Base-by-base conservation (phyloP, 53 echinoderm and acorn worm species). In the Pentamera pediparva region DNA sequence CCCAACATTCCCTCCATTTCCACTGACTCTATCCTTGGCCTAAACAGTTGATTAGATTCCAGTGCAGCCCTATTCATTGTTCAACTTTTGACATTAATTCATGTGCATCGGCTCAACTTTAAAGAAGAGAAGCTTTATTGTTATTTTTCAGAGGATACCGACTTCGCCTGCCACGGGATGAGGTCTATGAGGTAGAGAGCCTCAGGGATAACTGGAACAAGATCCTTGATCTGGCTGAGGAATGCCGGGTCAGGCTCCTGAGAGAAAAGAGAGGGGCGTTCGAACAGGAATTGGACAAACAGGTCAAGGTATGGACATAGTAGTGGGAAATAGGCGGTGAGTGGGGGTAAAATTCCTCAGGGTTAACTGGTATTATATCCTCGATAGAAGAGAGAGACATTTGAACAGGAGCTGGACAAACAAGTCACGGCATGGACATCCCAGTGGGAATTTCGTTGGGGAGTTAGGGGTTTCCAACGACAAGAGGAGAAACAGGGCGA, bases 231-330 rank as follows among this genome's bases (percentile, higher is more conserved):
- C 82, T 95, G 24, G 91, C 96, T 8, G 96, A 95, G 80, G 70
- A 72, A 18, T 91, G 90, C 36, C 84, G 96, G 9, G 78, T 95
- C 62, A 87, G 80, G 35, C 70, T 95, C 52, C 82, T 95, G 32
- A 85, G 77, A 63, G 96, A 95, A 60, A 78, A 87, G 56, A 65
- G 96, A 51, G 88, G 87, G 41, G 96, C 96, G n/a, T 95, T 95
- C 80, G 96, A 95, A 56, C 96, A 95, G 63, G 96, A 95, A 70
- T 63, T 95, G 34, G 96, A 95, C 62, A 95, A 95, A 56, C 96
- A 95, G 76, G 90, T 90, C 69, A 95, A 95, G 90, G 96, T 95
- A 59, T 4, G 80, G 37, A 4, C 3, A 20, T n/a, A n/a, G n/a
- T n/a, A n/a, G n/a, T n/a, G n/a, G n/a, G n/a, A n/a, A n/a, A n/a